phyloP scores from a whole-genome alignment of 1,140 invertebrate genomes.

The Euwallacea similis region DNA sequence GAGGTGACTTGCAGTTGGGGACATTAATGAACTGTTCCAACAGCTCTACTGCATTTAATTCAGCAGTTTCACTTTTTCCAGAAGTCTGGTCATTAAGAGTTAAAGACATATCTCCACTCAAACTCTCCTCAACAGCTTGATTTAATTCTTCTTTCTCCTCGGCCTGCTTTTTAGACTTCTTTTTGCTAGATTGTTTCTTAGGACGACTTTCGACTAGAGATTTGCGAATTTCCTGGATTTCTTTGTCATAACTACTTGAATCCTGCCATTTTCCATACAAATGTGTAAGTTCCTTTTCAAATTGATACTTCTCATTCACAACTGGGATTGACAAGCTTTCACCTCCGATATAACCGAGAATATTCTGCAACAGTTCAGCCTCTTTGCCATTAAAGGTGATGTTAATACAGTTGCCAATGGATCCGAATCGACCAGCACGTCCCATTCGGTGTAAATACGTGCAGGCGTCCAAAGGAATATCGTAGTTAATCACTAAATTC shows the following conservation, averaged over 20 bases:
- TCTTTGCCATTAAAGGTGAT: slow-evolving; percentile 65
- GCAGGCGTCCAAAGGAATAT: slow-evolving; percentile 77
- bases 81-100: not conserved
- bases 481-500: slow-evolving; percentile 92
- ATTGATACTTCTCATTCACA: slow-evolving; percentile 37
- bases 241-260: slow-evolving; percentile 4
- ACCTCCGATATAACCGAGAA: slow-evolving; percentile 58
- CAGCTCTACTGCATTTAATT: not conserved
- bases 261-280: slow-evolving; percentile 16
- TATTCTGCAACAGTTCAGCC: slow-evolving; percentile 59
- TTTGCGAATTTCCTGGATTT: slow-evolving; percentile 12
- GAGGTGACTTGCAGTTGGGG: not conserved
- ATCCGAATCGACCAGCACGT: slow-evolving; percentile 87
- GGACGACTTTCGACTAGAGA: not conserved
- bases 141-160: slow-evolving; percentile 1
- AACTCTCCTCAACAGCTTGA: slow-evolving; percentile 16
- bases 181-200: not conserved
- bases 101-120: slow-evolving; percentile 14
- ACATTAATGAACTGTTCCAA: too few relatives aligned
- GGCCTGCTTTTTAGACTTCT: slow-evolving; percentile 7
- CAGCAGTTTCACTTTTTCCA: not conserved
- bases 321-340: slow-evolving; percentile 55
- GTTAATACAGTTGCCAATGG: slow-evolving; percentile 72
- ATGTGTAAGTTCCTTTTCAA: slow-evolving; percentile 17
- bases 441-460: slow-evolving; percentile 97